Evolutionary conservation across 2,797 vertebrate genomes (phyloP).

Genomic region (Epinephelus malabaricus): DNA sequence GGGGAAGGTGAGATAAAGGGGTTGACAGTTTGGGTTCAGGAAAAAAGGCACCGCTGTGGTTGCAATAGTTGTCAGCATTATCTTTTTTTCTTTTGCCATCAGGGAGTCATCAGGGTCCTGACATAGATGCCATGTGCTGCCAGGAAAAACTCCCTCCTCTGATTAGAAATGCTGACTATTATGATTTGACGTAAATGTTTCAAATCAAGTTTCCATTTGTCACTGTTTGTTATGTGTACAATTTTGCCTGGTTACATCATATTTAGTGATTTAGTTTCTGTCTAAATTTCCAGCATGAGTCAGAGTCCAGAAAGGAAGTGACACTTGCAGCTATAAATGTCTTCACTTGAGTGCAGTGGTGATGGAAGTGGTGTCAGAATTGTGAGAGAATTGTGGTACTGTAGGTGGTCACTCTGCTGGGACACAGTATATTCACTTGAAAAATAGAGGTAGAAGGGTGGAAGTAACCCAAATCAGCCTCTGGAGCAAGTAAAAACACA

Average conservation of each 20-base stretch:
- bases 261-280: constrained; percentile 31
- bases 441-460: constrained; percentile 56
- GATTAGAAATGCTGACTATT: neutral
- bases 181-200: constrained; percentile 21
- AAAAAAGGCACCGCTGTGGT: constrained; percentile 20
- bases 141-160: constrained; percentile 22
- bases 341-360: constrained; percentile 33
- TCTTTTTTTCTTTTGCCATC: constrained; percentile 36
- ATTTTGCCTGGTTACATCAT: constrained; percentile 32
- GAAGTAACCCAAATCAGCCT: constrained; percentile 39
- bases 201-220: too few species aligned
- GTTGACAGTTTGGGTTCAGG: constrained; percentile 42
- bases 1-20: constrained; percentile 37
- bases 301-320: constrained; percentile 15
- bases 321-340: constrained; percentile 46
- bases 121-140: constrained; percentile 33
- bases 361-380: constrained; percentile 43
- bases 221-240: neutral
- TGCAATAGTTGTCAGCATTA: constrained; percentile 27
- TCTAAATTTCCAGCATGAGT: constrained; percentile 8
- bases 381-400: neutral
- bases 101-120: constrained; percentile 28
- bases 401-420: constrained; percentile 37
- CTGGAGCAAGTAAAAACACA: constrained; percentile 44
- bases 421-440: constrained; percentile 38